Percentiles rank a stretch among this genome's conserved stretches.
Evolutionary conservation across 2,888 invertebrate genomes (phyloP).

Genomic region (Catocala fraxini): DNA sequence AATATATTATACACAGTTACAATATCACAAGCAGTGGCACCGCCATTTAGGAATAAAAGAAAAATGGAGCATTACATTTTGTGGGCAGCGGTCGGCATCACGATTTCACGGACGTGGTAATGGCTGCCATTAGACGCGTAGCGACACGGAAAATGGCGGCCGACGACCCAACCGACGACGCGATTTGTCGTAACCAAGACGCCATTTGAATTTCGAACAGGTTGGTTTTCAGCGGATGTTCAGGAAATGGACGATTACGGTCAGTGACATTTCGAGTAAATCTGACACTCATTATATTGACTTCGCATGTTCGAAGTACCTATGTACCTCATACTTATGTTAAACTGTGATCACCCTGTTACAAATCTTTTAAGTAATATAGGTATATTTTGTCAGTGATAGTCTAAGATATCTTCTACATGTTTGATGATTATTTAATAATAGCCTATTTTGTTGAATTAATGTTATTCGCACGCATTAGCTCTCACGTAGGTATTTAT

Average conservation of each 20-base stretch:
- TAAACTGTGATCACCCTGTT: no score
- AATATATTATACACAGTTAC: no score
- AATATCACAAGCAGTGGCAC: slow-evolving; percentile 18
- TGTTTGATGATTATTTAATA: no score
- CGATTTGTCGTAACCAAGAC: slow-evolving; percentile 49
- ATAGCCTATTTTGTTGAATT: no score
- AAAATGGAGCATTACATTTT: slow-evolving; percentile 73
- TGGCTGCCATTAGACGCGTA: slow-evolving; percentile 73
- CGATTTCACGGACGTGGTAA: slow-evolving; percentile 79
- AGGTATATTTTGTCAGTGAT: no score
- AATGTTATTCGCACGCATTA: no score
- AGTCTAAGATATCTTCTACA: no score
- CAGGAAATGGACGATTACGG: slow-evolving; percentile 38
- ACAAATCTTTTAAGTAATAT: no score
- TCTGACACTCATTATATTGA: slow-evolving; percentile 6
- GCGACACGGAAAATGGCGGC: slow-evolving; percentile 75
- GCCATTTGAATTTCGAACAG: slow-evolving; percentile 42
- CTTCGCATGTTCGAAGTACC: slow-evolving; percentile 4
- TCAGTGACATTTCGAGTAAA: slow-evolving; percentile 33
- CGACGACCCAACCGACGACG: slow-evolving; percentile 65
- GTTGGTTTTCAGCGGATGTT: slow-evolving; percentile 48
- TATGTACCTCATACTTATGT: not conserved
- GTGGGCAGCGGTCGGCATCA: slow-evolving; percentile 75
- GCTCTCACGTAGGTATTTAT: no score
- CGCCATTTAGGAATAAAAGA: slow-evolving; percentile 59